Evolutionary conservation across 37 sponge, comb jelly and placozoan species (phyloP).

Genomic region (Mnemiopsis leidyi): DNA sequence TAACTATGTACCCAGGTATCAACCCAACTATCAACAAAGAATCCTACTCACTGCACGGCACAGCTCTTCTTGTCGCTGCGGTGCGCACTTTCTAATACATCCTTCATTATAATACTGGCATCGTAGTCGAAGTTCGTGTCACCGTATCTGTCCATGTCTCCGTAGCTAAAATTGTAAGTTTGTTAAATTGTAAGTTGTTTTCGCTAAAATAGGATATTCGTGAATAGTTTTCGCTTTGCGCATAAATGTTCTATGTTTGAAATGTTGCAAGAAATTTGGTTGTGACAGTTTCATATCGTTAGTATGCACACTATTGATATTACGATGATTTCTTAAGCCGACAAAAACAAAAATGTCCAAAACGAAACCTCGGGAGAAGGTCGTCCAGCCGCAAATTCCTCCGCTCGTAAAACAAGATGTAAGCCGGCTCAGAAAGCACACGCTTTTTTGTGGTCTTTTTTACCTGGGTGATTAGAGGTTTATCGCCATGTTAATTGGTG

Average conservation of each 20-base stretch:
- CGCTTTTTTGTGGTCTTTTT: slow-evolving; percentile 52
- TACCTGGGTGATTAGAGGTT: not conserved
- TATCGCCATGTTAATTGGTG: too few relatives aligned
- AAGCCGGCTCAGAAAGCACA: slow-evolving; percentile 49
- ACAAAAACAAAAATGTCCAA: too few relatives aligned
- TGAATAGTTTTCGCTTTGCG: not conserved
- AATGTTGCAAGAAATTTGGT: too few relatives aligned
- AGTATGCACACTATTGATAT: too few relatives aligned
- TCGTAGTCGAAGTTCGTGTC: slow-evolving; percentile 3
- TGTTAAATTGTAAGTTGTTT: too few relatives aligned
- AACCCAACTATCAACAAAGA: too few relatives aligned
- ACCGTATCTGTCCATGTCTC: not conserved
- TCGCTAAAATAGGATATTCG: not conserved
- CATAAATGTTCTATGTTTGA: too few relatives aligned
- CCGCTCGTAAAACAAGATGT: slow-evolving; percentile 54
- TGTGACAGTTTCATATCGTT: too few relatives aligned
- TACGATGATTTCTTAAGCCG: too few relatives aligned
- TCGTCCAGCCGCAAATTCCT: not conserved
- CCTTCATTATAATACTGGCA: slow-evolving; percentile 55
- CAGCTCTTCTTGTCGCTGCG: not conserved
- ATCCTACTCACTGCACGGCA: slow-evolving; percentile 27
- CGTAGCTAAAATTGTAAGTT: slow-evolving; percentile 20
- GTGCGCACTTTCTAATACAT: not conserved
- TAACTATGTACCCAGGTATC: too few relatives aligned
- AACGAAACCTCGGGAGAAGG: slow-evolving; percentile 17